Percentiles rank a stretch among this genome's conserved stretches.
These are phyloP conservation scores for Brachionus manjavacas DNA, from an alignment of 1,140 invertebrate species.

Conservation along the genomic window DNA sequence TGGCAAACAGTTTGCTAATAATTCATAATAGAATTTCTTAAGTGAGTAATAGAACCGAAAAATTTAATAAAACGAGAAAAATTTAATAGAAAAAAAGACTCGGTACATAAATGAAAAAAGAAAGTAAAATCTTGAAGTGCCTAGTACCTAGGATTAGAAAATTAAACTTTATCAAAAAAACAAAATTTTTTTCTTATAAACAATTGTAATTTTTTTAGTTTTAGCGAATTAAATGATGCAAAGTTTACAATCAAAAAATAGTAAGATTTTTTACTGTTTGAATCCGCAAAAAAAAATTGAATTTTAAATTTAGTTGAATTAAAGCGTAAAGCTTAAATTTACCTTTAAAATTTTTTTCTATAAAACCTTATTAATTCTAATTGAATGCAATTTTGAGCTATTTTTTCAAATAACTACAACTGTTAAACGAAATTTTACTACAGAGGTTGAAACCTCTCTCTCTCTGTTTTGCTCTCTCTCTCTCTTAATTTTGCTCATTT, in stretches of 20 bases:
- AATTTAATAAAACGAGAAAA: neutral
- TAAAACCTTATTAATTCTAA: slow-evolving; percentile 6
- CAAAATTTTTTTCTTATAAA: neutral
- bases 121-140: neutral
- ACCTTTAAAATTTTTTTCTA: neutral
- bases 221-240: neutral
- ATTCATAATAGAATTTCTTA: neutral
- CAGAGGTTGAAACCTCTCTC: neutral
- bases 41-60: neutral
- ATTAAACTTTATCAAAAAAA: neutral
- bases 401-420: neutral
- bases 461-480: neutral
- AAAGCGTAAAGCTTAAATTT: neutral
- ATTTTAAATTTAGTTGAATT: neutral
- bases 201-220: neutral
- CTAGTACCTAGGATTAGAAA: neutral
- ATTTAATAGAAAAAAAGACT: neutral
- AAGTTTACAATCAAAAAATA: neutral
- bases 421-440: neutral
- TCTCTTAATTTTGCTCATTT: neutral
- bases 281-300: neutral
- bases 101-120: neutral
- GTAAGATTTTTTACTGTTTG: neutral
- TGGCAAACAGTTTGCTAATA: neutral
- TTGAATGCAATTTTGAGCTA: neutral